These are phyloP conservation scores for Pantherophis guttatus DNA, from an alignment of 2,113 vertebrate genomes.

Conservation along the genomic window DNA sequence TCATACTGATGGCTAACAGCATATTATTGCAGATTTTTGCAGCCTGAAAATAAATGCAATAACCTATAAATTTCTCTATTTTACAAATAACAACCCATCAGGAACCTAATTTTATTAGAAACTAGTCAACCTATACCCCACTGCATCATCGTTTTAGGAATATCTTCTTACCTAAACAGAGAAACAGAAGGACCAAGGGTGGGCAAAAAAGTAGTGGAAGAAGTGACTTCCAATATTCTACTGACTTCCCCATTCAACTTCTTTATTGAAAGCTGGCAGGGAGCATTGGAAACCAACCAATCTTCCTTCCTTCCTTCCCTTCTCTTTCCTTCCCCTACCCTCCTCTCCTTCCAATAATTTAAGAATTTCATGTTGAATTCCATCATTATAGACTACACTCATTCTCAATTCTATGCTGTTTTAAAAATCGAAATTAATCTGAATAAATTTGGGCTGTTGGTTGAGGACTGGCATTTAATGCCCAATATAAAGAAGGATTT, in stretches of 20 bases:
- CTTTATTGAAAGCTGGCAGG: background rate
- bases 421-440: background rate
- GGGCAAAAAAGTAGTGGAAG: background rate
- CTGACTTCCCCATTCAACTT: background rate
- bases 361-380: background rate
- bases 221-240: background rate
- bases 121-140: background rate
- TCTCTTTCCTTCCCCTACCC: background rate
- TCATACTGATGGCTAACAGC: conserved; percentile 97
- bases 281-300: background rate
- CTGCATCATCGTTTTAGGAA: background rate
- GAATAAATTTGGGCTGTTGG: background rate
- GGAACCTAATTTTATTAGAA: background rate
- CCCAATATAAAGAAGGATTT: background rate
- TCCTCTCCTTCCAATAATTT: background rate
- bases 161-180: background rate
- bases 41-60: conserved; percentile 77
- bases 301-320: too few relatives aligned
- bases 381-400: background rate
- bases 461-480: background rate
- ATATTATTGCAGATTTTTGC: conserved; percentile 99
- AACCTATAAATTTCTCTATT: conserved; percentile 26
- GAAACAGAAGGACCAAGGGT: background rate
- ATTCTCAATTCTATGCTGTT: background rate
- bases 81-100: conserved; percentile 12